Conservation (phyloP, 1,140 invertebrate species). For the Notospermus geniculatus region DNA sequence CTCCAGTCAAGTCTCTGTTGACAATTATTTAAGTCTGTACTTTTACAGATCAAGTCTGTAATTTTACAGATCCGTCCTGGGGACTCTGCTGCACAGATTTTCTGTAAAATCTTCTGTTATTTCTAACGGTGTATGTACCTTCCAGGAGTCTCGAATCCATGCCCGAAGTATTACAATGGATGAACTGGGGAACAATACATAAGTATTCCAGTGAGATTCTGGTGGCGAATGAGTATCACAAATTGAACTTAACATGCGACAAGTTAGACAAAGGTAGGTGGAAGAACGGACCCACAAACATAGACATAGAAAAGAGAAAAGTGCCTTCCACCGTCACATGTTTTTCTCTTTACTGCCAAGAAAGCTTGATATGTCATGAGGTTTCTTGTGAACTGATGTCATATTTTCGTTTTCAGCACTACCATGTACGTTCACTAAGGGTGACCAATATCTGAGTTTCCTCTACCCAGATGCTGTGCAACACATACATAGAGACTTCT, state of each 20-base stretch:
- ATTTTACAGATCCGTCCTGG: too few relatives aligned
- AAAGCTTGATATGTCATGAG: background rate
- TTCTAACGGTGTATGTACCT: background rate
- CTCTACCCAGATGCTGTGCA: constrained; percentile 38
- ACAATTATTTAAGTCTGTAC: too few relatives aligned
- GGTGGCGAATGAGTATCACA: constrained; percentile 42
- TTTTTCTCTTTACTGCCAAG: background rate
- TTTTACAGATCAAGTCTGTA: too few relatives aligned
- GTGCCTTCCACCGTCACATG: background rate
- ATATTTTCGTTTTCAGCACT: constrained; percentile 16
- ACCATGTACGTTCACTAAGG: constrained; percentile 29
- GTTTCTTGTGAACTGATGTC: background rate
- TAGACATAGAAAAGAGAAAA: background rate
- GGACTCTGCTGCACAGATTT: too few relatives aligned
- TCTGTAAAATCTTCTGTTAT: too few relatives aligned
- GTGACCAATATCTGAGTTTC: constrained; percentile 30
- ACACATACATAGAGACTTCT: constrained; percentile 36
- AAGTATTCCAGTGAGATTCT: constrained; percentile 45
- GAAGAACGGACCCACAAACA: background rate
- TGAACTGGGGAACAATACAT: constrained; percentile 36
- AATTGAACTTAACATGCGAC: constrained; percentile 34
- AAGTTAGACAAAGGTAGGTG: background rate
- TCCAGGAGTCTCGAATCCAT: constrained; percentile 10
- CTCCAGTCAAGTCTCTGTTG: too few relatives aligned
- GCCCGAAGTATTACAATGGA: constrained; percentile 36